Conservation (phyloP, 2,888 invertebrate genomes). For the Oegoconia quadripuncta region DNA sequence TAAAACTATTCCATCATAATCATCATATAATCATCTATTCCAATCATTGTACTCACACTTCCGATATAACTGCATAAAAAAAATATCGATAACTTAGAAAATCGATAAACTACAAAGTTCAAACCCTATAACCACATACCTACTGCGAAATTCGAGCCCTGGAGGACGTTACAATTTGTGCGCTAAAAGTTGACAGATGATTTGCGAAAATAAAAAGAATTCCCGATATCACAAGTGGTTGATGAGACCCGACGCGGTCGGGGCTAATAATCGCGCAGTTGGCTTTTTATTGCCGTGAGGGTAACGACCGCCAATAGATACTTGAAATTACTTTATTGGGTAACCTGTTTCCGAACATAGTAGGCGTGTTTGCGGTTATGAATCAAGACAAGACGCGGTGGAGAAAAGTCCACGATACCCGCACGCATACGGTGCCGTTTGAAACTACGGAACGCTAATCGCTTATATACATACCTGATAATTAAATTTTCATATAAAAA, state of each 20-base stretch:
- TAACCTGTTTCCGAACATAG: constrained; percentile 64
- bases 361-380: constrained; percentile 57
- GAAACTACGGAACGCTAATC: not conserved
- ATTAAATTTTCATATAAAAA: constrained; percentile 38
- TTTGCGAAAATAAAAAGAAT: no score
- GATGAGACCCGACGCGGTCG: not conserved
- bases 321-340: constrained; percentile 72
- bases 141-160: no score
- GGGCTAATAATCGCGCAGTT: constrained; percentile 5
- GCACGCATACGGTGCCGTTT: not conserved
- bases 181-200: no score
- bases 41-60: no score
- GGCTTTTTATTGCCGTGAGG: constrained; percentile 60
- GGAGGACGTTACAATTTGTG: no score
- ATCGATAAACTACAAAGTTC: no score
- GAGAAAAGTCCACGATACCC: constrained; percentile 4
- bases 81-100: no score
- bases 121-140: no score
- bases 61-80: no score
- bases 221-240: no score
- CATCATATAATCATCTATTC: no score
- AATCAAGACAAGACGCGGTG: constrained; percentile 42
- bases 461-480: not conserved
- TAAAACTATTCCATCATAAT: no score
- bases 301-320: constrained; percentile 66